Percentiles rank a stretch among this genome's conserved stretches.
Evolutionary conservation across 2,888 invertebrate genomes (phyloP).

Genomic region (Pseudococcus viburni): DNA sequence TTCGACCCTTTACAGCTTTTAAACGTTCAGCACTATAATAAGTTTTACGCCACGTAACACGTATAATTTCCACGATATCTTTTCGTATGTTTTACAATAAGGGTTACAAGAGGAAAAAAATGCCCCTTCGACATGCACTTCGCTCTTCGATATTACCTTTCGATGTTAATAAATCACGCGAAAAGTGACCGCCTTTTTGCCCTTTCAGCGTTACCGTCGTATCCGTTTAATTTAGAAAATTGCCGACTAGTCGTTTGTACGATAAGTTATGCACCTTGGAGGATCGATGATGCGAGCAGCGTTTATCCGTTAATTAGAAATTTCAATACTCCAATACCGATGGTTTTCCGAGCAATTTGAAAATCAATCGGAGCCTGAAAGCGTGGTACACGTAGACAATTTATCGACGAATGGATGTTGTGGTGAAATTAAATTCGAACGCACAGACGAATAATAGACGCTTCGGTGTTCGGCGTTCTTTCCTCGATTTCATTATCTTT

Average conservation of each 20-base stretch:
- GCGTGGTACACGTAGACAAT: background rate
- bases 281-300: background rate
- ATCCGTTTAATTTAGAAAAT: constrained; percentile 48
- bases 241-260: constrained; percentile 5
- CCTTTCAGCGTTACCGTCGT: constrained; percentile 2
- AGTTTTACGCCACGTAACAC: background rate
- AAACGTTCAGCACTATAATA: background rate
- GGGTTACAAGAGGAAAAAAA: background rate
- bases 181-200: constrained; percentile 39
- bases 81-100: background rate
- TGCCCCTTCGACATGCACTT: constrained; percentile 30
- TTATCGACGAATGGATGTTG: background rate
- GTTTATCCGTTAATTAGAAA: constrained; percentile 26
- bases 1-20: background rate
- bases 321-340: background rate
- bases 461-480: background rate
- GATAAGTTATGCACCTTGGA: constrained; percentile 22
- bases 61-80: constrained; percentile 24
- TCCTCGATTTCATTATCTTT: background rate
- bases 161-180: constrained; percentile 44
- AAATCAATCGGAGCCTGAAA: background rate
- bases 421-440: constrained; percentile 16
- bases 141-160: constrained; percentile 1
- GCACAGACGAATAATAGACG: background rate
- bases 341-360: background rate